These are phyloP conservation scores for Drosophila demipolita DNA, from an alignment of 2,888 invertebrate species.

Conservation along the genomic window DNA sequence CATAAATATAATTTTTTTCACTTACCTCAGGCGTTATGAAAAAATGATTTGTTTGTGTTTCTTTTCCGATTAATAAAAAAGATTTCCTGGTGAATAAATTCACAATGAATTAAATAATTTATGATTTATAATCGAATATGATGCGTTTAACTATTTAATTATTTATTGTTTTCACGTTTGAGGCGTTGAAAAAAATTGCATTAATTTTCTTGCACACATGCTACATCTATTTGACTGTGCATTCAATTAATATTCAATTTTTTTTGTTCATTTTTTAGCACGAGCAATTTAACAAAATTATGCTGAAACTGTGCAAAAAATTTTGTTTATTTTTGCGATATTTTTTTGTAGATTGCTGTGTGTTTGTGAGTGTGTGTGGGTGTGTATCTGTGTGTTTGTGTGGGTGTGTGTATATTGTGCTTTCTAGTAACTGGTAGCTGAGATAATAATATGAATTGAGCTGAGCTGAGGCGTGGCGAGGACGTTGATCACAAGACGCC, in stretches of 20 bases:
- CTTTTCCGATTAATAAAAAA: constrained; percentile 1
- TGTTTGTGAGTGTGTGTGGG: not conserved
- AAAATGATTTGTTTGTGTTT: constrained; percentile 25
- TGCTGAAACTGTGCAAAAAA: constrained; percentile 25
- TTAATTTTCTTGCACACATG: constrained; percentile 37
- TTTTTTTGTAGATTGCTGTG: not conserved
- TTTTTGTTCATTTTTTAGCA: constrained; percentile 29
- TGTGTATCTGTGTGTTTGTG: constrained; percentile 1
- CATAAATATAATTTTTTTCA: constrained; percentile 2
- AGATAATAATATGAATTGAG: constrained; percentile 17
- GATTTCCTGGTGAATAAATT: constrained; percentile 44
- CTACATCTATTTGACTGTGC: constrained; percentile 41
- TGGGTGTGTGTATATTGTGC: constrained; percentile 6
- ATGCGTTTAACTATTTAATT: constrained; percentile 40
- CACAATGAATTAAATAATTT: constrained; percentile 35
- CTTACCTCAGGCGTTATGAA: constrained; percentile 21
- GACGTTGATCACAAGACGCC: constrained; percentile 36
- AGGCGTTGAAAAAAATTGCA: constrained; percentile 30
- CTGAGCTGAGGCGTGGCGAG: constrained; percentile 23
- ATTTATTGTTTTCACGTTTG: constrained; percentile 37
- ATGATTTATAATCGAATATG: constrained; percentile 41
- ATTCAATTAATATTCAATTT: constrained; percentile 40
- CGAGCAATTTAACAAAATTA: constrained; percentile 58
- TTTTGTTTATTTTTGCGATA: constrained; percentile 18
- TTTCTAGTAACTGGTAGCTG: constrained; percentile 26